phyloP scores from a whole-genome alignment of 1,140 invertebrate species.

The Zaprionus gabonicus region DNA sequence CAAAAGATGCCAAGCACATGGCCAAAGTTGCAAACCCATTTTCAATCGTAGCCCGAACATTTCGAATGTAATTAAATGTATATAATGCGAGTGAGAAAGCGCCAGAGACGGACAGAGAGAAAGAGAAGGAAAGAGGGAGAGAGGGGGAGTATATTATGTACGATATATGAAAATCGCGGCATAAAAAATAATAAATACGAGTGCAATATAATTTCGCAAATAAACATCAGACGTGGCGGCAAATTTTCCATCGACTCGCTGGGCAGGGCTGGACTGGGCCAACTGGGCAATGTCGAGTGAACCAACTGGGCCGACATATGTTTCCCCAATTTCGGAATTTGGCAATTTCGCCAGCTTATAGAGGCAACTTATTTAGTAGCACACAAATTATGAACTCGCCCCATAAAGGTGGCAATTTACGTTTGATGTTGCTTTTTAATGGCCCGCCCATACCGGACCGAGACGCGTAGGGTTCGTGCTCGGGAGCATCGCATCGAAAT shows the following conservation, averaged over 20 bases:
- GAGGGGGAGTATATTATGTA: slow-evolving; percentile 19
- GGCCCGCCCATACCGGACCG: neutral
- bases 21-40: slow-evolving; percentile 36
- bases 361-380: slow-evolving; percentile 31
- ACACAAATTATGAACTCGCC: slow-evolving; percentile 42
- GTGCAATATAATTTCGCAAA: slow-evolving; percentile 53
- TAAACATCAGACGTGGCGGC: slow-evolving; percentile 39
- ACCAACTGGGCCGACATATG: slow-evolving; percentile 41
- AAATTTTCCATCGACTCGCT: slow-evolving; percentile 37
- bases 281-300: neutral
- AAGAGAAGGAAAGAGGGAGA: neutral
- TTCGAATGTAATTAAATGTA: slow-evolving; percentile 49
- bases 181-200: slow-evolving; percentile 53
- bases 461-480: neutral
- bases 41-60: slow-evolving; percentile 21
- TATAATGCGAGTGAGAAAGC: slow-evolving; percentile 19
- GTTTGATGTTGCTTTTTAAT: slow-evolving; percentile 56
- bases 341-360: slow-evolving; percentile 22
- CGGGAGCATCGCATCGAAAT: neutral
- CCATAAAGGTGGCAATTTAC: slow-evolving; percentile 53
- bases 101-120: neutral
- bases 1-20: slow-evolving; percentile 24
- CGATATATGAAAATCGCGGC: slow-evolving; percentile 33
- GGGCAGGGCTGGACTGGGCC: slow-evolving; percentile 2
- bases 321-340: slow-evolving; percentile 2